Conservation (phyloP, 2,888 invertebrate species). For the Drosophila eohydei region DNA sequence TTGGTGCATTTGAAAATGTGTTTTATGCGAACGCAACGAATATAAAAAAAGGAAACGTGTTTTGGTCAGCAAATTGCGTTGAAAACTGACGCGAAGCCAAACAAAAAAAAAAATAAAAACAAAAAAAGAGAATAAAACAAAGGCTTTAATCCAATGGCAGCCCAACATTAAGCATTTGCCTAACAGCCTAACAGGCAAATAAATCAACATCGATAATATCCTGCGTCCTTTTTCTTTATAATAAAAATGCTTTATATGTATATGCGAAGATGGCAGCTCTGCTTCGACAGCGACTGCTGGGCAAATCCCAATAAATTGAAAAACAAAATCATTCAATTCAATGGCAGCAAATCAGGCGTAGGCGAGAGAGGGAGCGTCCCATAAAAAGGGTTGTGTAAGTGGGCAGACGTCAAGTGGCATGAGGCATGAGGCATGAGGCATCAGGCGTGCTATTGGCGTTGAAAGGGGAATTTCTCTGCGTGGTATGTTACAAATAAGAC, state of each 20-base stretch:
- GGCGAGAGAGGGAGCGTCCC: conserved; percentile 47
- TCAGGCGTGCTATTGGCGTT: background rate
- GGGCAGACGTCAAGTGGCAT: background rate
- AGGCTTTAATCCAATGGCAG: conserved; percentile 51
- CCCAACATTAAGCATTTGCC: conserved; percentile 23
- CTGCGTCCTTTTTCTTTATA: conserved; percentile 47
- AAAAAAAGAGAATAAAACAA: conserved; percentile 11
- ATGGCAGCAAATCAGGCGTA: conserved; percentile 77
- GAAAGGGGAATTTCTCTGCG: conserved; percentile 19
- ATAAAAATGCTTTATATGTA: conserved; percentile 56
- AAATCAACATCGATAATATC: conserved; percentile 79
- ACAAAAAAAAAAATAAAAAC: background rate
- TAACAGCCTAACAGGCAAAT: conserved; percentile 61
- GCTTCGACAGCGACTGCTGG: conserved; percentile 25
- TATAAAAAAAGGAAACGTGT: conserved; percentile 74
- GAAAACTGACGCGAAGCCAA: conserved; percentile 8
- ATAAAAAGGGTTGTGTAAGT: conserved; percentile 54
- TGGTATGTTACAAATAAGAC: conserved; percentile 61
- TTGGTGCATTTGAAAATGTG: conserved; percentile 57
- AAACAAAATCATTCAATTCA: conserved; percentile 81
- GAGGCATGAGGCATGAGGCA: background rate
- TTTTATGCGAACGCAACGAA: conserved; percentile 52
- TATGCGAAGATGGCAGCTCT: conserved; percentile 32
- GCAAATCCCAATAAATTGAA: conserved; percentile 80
- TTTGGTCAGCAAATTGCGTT: conserved; percentile 66